Conservation (phyloP, 2,113 vertebrate genomes). For the Periophthalmodon schlosseri region DNA sequence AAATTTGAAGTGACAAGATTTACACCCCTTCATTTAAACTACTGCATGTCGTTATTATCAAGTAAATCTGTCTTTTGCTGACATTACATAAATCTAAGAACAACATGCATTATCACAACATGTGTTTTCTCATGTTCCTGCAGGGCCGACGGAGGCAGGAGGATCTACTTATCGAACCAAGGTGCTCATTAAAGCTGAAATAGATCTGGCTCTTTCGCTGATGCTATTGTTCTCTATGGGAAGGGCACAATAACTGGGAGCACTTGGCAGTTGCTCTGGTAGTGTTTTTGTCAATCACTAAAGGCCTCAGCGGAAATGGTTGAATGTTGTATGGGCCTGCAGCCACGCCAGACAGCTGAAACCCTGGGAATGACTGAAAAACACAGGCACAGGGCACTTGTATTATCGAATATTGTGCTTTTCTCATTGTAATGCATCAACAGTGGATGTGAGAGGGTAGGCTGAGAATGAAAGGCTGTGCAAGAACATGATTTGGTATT, state of each 20-base stretch:
- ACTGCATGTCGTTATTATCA: conserved; percentile 34
- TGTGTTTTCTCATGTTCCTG: conserved; percentile 43
- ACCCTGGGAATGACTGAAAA: conserved; percentile 68
- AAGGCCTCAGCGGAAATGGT: conserved; percentile 64
- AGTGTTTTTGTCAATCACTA: conserved; percentile 71
- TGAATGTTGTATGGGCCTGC: conserved; percentile 58
- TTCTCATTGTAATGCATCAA: conserved; percentile 25
- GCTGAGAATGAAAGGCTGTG: background rate
- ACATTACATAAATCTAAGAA: conserved; percentile 19
- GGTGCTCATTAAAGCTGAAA: conserved; percentile 71
- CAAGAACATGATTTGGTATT: background rate
- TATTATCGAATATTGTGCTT: conserved; percentile 45
- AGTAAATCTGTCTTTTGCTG: conserved; percentile 50
- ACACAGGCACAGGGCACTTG: conserved; percentile 47
- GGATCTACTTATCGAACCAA: conserved; percentile 56
- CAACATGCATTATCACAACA: conserved; percentile 41
- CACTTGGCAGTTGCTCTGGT: conserved; percentile 63
- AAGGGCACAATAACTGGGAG: conserved; percentile 66
- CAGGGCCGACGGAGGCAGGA: conserved; percentile 31
- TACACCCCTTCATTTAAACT: conserved; percentile 44
- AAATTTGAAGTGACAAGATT: conserved; percentile 39
- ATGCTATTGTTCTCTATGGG: conserved; percentile 71
- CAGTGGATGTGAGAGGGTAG: background rate
- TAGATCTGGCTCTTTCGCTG: conserved; percentile 65
- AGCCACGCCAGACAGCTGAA: conserved; percentile 66